Percentiles rank a stretch among this genome's conserved stretches.
Conservation (phyloP, 2,113 vertebrate genomes). For the Genyomyrus donnyi region DNA sequence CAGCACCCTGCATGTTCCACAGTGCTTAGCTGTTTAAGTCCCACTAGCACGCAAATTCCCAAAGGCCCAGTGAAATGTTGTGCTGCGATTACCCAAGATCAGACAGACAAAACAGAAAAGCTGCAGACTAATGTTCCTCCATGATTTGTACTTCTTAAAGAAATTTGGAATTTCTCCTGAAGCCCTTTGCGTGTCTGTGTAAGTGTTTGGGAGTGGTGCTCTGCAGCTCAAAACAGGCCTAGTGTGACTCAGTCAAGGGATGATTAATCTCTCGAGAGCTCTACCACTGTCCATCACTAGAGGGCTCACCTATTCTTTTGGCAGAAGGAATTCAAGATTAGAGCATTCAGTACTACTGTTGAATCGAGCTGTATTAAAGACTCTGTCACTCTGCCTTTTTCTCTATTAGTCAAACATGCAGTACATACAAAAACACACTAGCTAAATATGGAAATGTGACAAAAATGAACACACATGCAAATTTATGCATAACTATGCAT, state of each 20-base stretch:
- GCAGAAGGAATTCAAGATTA: neutral
- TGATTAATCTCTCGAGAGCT: neutral
- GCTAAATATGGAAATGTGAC: neutral
- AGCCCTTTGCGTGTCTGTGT: neutral
- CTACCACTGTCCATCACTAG: slow-evolving; percentile 7
- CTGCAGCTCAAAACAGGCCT: neutral
- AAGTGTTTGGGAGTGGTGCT: neutral
- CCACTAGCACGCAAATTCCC: neutral
- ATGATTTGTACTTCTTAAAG: neutral
- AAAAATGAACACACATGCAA: neutral
- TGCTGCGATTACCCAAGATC: neutral
- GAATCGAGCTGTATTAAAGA: neutral
- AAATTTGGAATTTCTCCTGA: neutral
- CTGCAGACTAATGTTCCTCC: neutral
- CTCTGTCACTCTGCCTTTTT: neutral
- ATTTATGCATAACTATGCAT: neutral
- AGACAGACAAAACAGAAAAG: neutral
- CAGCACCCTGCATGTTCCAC: neutral
- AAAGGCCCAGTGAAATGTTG: neutral
- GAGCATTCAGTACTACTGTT: neutral
- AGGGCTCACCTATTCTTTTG: neutral
- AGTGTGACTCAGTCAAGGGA: neutral
- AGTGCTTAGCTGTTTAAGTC: neutral
- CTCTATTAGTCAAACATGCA: neutral
- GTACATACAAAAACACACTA: neutral